phyloP scores from a whole-genome alignment of 2,797 vertebrate genomes.

The Dromococcyx pavoninus region DNA sequence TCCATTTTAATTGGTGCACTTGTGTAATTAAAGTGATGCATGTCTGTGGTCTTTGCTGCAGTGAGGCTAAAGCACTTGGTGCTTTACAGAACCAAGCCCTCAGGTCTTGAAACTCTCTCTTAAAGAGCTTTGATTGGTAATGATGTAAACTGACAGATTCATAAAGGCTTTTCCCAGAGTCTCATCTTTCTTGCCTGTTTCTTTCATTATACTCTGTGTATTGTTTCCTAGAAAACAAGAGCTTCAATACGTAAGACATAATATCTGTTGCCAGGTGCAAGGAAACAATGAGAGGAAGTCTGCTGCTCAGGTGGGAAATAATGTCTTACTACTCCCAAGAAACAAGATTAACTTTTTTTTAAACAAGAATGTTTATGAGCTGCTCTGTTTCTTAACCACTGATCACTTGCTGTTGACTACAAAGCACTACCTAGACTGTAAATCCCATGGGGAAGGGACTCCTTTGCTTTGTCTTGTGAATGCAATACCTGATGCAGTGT shows the following conservation, averaged over 20 bases:
- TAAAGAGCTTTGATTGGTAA: background rate
- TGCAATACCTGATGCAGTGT: background rate
- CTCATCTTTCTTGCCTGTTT: slow-evolving; percentile 37
- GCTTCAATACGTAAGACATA: background rate
- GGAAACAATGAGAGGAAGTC: slow-evolving; percentile 20
- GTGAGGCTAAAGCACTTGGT: background rate
- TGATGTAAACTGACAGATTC: slow-evolving; percentile 37
- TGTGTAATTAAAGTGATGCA: slow-evolving; percentile 17
- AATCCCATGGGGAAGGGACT: background rate
- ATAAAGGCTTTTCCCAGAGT: background rate
- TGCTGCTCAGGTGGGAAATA: slow-evolving; percentile 34
- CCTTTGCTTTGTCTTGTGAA: background rate
- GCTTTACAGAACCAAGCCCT: background rate
- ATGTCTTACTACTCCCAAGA: background rate
- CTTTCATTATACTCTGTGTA: background rate
- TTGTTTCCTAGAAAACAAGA: slow-evolving; percentile 33
- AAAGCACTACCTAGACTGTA: background rate
- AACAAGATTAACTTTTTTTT: background rate
- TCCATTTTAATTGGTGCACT: background rate
- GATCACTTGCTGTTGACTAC: background rate
- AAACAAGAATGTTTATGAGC: background rate
- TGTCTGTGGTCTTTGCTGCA: background rate
- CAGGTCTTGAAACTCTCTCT: background rate
- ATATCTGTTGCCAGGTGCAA: slow-evolving; percentile 35
- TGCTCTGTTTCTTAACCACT: background rate